Evolutionary conservation across 1,140 invertebrate genomes (phyloP).

Genomic region (Formica exsecta): DNA sequence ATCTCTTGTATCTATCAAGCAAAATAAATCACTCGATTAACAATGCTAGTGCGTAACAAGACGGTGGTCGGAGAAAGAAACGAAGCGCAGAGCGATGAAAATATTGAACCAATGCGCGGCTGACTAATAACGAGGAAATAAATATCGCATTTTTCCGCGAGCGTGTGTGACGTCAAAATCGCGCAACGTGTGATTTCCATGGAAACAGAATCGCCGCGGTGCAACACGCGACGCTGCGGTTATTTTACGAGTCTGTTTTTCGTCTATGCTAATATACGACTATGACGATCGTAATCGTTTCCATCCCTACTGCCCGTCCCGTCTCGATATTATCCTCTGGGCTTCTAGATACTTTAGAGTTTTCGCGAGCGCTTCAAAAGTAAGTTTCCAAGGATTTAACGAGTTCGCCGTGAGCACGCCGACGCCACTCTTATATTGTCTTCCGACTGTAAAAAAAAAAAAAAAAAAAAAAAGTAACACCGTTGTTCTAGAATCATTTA

Average conservation of each 20-base stretch:
- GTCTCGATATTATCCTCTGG: constrained; percentile 37
- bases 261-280: constrained; percentile 78
- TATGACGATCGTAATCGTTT: constrained; percentile 73
- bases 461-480: constrained; percentile 56
- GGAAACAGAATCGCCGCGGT: constrained; percentile 66
- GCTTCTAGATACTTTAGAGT: constrained; percentile 66
- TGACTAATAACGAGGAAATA: constrained; percentile 58
- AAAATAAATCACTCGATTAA: background rate
- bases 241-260: constrained; percentile 79
- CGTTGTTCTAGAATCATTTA: constrained; percentile 28
- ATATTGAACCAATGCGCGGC: constrained; percentile 32
- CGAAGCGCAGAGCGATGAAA: constrained; percentile 3
- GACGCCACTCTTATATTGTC: constrained; percentile 63
- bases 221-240: constrained; percentile 28
- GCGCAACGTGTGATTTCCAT: constrained; percentile 73
- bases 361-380: constrained; percentile 62
- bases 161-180: constrained; percentile 56
- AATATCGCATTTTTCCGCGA: constrained; percentile 50
- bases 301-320: constrained; percentile 5
- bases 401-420: constrained; percentile 48
- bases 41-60: background rate
- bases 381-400: constrained; percentile 72
- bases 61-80: background rate
- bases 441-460: constrained; percentile 65
- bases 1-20: background rate